phyloP scores from a whole-genome alignment of 2,113 vertebrate genomes.

The Ctenomys sociabilis region DNA sequence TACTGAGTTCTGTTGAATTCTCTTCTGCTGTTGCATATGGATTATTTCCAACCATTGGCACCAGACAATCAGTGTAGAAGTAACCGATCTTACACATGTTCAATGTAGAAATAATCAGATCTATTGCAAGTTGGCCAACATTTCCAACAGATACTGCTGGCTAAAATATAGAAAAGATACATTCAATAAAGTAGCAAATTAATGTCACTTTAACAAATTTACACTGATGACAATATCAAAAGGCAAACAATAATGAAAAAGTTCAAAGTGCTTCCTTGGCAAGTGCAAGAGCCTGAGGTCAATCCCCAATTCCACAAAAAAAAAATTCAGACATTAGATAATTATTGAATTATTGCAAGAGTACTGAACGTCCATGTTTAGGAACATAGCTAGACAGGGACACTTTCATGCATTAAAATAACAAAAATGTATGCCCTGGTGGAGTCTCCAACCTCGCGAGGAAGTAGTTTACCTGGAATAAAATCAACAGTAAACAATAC shows the following conservation, averaged over 20 bases:
- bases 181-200: background rate
- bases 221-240: background rate
- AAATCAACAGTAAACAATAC: background rate
- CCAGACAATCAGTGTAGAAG: constrained; percentile 95
- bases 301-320: too few relatives aligned
- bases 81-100: constrained; percentile 92
- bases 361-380: background rate
- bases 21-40: constrained; percentile 91
- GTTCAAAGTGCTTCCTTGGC: too few relatives aligned
- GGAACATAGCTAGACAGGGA: background rate
- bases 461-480: background rate
- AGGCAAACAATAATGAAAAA: background rate
- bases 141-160: constrained; percentile 98
- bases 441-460: constrained; percentile 6
- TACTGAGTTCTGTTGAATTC: constrained; percentile 90
- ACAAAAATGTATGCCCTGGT: background rate
- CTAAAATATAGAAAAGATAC: constrained; percentile 82
- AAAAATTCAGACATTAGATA: background rate
- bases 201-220: background rate
- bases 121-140: constrained; percentile 94
- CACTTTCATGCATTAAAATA: background rate
- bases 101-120: constrained; percentile 95
- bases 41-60: constrained; percentile 96
- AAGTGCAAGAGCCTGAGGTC: too few relatives aligned
- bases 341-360: background rate